A percentile compares a stretch with the other conserved stretches of the same genome.
phyloP scores from a whole-genome alignment of 2,113 vertebrate species.

The Danionella cerebrum region DNA sequence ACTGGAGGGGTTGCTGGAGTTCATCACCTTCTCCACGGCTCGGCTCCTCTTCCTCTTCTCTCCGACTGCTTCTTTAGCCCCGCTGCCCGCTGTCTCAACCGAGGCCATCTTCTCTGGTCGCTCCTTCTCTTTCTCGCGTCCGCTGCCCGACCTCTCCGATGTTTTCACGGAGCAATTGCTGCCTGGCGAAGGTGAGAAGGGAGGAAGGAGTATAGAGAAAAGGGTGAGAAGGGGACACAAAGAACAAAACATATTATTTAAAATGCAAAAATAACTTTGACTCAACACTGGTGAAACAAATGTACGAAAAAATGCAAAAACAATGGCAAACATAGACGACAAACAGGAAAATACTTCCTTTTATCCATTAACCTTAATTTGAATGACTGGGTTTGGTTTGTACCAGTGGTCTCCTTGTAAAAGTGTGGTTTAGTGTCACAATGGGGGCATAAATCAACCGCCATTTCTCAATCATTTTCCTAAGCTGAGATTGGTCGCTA shows the following conservation, averaged over 20 bases:
- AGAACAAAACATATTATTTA: background rate
- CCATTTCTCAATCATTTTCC: too few species aligned
- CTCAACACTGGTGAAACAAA: too few species aligned
- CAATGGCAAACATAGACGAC: too few species aligned
- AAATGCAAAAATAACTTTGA: too few species aligned
- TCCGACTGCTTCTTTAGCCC: slow-evolving; percentile 71
- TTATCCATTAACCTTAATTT: too few species aligned
- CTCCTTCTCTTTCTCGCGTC: slow-evolving; percentile 66
- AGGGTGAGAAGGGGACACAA: background rate
- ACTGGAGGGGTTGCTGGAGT: slow-evolving; percentile 85
- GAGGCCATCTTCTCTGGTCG: slow-evolving; percentile 71
- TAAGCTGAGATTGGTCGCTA: too few species aligned
- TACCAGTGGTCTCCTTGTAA: too few species aligned
- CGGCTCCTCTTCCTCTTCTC: slow-evolving; percentile 93
- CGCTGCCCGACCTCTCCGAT: slow-evolving; percentile 65
- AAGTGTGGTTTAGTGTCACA: too few species aligned
- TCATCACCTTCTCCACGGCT: slow-evolving; percentile 81
- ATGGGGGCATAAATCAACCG: too few species aligned
- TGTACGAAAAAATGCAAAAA: too few species aligned
- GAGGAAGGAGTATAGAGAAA: background rate
- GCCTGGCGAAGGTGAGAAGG: slow-evolving; percentile 44
- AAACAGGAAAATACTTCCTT: too few species aligned
- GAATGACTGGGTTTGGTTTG: too few species aligned
- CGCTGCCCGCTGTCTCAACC: slow-evolving; percentile 65
- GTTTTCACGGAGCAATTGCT: slow-evolving; percentile 68